Base-by-base conservation (phyloP, 2,888 invertebrate species). In the Germaria angustata region DNA sequence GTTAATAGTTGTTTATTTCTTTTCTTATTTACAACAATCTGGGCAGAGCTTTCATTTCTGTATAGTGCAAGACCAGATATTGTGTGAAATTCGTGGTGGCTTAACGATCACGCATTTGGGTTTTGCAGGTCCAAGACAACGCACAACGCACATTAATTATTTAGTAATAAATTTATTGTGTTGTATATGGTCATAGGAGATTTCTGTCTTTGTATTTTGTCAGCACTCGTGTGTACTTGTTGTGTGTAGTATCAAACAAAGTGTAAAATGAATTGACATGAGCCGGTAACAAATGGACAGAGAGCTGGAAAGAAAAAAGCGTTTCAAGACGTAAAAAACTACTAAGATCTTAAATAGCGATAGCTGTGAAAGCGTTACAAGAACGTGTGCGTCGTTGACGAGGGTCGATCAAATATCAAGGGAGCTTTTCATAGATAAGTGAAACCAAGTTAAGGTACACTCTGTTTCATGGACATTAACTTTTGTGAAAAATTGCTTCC, bases 71-170 rank as follows among this genome's bases (percentile, higher is more conserved):
- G 49, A n/a, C 44, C 28, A 22, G 44, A 5, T 28, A 6, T 28
- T 28, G 28, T 5, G 28, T 32, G n/a, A 15, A 17, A 22, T 15
- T 32, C 22, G 36, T 9, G 34, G 57, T 51, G 65, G 32, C 32
- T 68, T 11, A 69, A 53, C 39, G 36, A 82, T 82, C 82, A 82
- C 82, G 79, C 82, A 82, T 76, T 68, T 66, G 51, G 53, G 63
- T 46, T 69, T 78, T 15, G 68, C 24, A 34, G 57, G 17, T 24
- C 41, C 34, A 57, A 61, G 61, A 71, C 80, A 65, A 85, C 85
- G 28, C n/a, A n/a, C n/a, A n/a, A 28, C 28, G 85, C 84, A 85
- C 85, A 85, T 85, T 85, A 86, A 86, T 86, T 86, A 86, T 84
- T 83, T 75, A 71, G 83, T 80, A 81, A 84, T 85, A 85, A 84